Evolutionary conservation across 1,140 invertebrate species (phyloP), one percentile per base, ranked within the genome.

Genomic region (Drosophila nannoptera): DNA sequence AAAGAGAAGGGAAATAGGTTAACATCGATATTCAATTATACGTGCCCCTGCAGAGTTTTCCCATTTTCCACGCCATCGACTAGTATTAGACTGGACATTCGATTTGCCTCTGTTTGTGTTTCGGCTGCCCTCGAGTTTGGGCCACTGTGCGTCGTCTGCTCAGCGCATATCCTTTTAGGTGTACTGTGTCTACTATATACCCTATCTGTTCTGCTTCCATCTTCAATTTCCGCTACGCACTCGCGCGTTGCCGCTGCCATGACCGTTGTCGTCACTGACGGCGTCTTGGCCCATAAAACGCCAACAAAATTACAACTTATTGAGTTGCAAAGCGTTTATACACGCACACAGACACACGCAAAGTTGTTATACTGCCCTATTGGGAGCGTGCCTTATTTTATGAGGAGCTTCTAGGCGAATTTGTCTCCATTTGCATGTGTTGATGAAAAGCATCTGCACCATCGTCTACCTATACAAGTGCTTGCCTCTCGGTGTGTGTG

Each of bases 271-370:
- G 45, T 7, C 22, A 29, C 33, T 55, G 46, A 43, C 38, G 16
- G 12, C 63, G 38, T 45, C 43, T 52, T 64, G 58, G 67, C 65
- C 29, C 65, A 84, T 80, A 80, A 84, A 80, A 84, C 50, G 61
- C 58, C 70, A 62, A 77, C 70, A 84, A 86, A 86, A 86, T 84
- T 84, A 84, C 73, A 84, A 80, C 73, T 84, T 84, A 84, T 86
- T 84, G 81, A 81, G 77, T 84, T 84, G 81, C 80, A 84, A 84
- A 84, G 62, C 80, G 73, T 40, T 59, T 50, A 42, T 61, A 49
- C 52, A 49, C n/a, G 43, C 59, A 42, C 52, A 33, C 29, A 53
- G n/a, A 12, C 54, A 60, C 31, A 32, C 35, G 45, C 32, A 64
- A 45, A 75, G 49, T 63, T 38, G n/a, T n/a, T n/a, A 49, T 38